phyloP scores from a whole-genome alignment of 2,888 invertebrate genomes.

The Noctua pronuba region DNA sequence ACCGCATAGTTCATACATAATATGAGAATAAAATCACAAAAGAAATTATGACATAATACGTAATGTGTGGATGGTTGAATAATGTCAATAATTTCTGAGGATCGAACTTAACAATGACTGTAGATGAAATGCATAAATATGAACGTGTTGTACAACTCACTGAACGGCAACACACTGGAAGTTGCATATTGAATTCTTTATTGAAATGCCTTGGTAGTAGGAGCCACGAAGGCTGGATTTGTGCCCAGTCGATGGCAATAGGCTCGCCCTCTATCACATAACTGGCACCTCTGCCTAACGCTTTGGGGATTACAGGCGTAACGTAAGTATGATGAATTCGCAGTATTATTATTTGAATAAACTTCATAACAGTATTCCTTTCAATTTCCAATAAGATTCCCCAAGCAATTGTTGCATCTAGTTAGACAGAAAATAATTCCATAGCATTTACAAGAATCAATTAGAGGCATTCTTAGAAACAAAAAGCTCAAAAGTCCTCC shows the following conservation, averaged over 20 bases:
- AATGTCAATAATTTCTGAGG: conserved; percentile 62
- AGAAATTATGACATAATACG: conserved; percentile 70
- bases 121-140: conserved; percentile 22
- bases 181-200: neutral
- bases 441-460: neutral
- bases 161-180: neutral
- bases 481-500: conserved; percentile 1
- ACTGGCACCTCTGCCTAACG: neutral
- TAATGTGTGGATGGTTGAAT: conserved; percentile 66
- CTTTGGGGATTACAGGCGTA: neutral
- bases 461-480: conserved; percentile 3
- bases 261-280: neutral
- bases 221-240: neutral
- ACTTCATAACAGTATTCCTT: too few species aligned
- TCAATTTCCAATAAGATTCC: neutral
- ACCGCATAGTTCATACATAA: conserved; percentile 57
- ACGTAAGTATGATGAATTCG: neutral
- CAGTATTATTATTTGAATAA: conserved; percentile 4
- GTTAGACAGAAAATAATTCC: conserved; percentile 10
- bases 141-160: neutral
- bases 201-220: neutral
- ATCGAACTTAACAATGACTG: conserved; percentile 51
- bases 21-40: conserved; percentile 64
- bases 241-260: neutral
- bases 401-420: conserved; percentile 1